Base-by-base conservation (phyloP, 2,797 vertebrate genomes). In the Girardinus metallicus region DNA sequence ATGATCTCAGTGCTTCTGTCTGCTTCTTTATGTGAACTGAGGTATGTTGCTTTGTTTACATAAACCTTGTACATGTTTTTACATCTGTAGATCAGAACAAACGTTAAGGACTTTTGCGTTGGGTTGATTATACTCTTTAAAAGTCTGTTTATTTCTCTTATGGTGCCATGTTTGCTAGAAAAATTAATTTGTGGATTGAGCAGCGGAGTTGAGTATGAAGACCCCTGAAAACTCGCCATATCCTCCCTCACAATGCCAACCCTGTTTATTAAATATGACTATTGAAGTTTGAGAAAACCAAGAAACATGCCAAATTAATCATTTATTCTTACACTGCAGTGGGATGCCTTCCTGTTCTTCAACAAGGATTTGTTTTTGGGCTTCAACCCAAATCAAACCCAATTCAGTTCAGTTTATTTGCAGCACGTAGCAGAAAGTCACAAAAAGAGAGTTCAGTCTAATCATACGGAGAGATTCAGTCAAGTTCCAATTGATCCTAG, bases 21-120 rank as follows among this genome's bases (percentile, higher is more conserved):
- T 66, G 7, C 75, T 43, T 80, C 77, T 75, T 84, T 57, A 84
- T 80, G 43, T 51, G 41, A 74, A 70, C 39, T 55, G 60, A 43
- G 51, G 31, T 49, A 8, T 53, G 13, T 13, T 26, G 39, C 15
- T 51, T 26, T 11, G 21, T 74, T 51, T n/a, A 76, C 11, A 39
- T 64, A 51, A 77, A 71, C 16, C 26, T 3, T 44, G 43, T 71
- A 18, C 41, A 46, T 44, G 41, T 71, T 71, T 29, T 15, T 46
- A 46, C 43, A 46, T 44, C 16, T 18, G 8, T 8, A n/a, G 39
- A 44, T 71, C 16, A 44, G 13, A 44, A 44, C 41, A 29, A 29
- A 71, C 1, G 12, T 41, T 12, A 12, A 26, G 39, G 60, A 34
- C 15, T 34, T 34, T 15, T 34, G 31, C 21, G 26, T 16, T 44